Base-by-base conservation (phyloP, 2,888 invertebrate genomes). In the Caprella mutica region DNA sequence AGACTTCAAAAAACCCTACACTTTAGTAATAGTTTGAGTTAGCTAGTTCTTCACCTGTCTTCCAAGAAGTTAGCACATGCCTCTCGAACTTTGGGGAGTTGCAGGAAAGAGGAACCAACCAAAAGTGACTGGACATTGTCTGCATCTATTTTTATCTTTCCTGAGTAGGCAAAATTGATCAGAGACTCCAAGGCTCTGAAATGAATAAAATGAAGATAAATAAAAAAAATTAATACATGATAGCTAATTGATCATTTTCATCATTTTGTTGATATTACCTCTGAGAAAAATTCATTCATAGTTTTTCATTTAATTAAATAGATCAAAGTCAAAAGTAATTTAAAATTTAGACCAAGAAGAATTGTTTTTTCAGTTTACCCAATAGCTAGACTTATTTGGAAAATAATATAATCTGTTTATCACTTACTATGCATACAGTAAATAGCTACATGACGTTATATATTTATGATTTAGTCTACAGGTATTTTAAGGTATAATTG, bases 131-230 rank as follows among this genome's bases (percentile, higher is more conserved):
- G 88, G 0, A 89, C 88, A 74, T 89, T 89, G 66, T 78, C 78
- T 67, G 81, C 81, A 68, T 84, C 83, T 55, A 91, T 81, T 59
- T 81, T 80, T 6, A 90, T 80, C 66, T 80, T 77, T 1, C 84
- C 89, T 65, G 83, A 85, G 72, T 91, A 91, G 0, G 88, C 87
- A 76, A 84, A 91, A 72, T 87, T 86, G 38, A 91, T 81, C 50
- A 91, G 75, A 35, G 83, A 80, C 73, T 88, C 87, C 66, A 90
- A 72, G 5, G 87, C 87, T 69, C 84, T 85, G 69, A 19, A 62
- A 61, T 2, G 26, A 27, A 38, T n/a, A 21, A 5, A 23, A 42
- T 8, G 1, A 19, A 23, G 19, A 21, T 14, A 5, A 40, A 26
- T 6, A 21, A 12, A 21, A 3, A 56, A 21, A 55, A n/a, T 8